Evolutionary conservation across 2,797 vertebrate species (phyloP).

Genomic region (Phaenicophaeus curvirostris): DNA sequence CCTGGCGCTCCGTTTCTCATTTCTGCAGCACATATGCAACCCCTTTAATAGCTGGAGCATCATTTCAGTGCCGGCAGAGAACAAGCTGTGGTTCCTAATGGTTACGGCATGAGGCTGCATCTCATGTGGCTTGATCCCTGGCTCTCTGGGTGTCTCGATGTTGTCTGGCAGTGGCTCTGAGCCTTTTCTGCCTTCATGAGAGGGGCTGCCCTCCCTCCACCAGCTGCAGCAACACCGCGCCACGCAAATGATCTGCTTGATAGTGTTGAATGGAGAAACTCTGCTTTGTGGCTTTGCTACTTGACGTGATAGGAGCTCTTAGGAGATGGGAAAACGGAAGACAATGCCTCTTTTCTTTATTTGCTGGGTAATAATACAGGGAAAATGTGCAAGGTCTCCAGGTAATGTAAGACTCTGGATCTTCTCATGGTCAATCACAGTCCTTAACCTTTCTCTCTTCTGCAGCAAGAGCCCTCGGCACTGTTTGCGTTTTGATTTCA

Average conservation of each 20-base stretch:
- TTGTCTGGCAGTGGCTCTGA: neutral
- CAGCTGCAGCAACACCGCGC: neutral
- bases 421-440: neutral
- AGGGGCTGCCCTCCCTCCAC: neutral
- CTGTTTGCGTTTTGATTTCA: neutral
- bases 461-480: neutral
- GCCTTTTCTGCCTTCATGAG: neutral
- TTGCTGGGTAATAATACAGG: neutral
- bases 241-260: neutral
- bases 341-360: neutral
- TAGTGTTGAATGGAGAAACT: neutral
- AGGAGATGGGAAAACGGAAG: neutral
- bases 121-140: neutral
- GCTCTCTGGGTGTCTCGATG: rapidly evolving
- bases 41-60: neutral
- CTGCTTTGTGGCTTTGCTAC: neutral
- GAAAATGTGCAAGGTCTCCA: neutral
- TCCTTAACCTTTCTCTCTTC: neutral
- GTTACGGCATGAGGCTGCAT: neutral
- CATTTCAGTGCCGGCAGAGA: neutral
- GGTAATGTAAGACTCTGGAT: neutral
- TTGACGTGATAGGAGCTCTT: neutral
- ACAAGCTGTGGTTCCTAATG: neutral
- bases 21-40: neutral
- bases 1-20: neutral